Conservation (phyloP, 2,113 vertebrate species). For the Cyanoramphus novaezelandiae region DNA sequence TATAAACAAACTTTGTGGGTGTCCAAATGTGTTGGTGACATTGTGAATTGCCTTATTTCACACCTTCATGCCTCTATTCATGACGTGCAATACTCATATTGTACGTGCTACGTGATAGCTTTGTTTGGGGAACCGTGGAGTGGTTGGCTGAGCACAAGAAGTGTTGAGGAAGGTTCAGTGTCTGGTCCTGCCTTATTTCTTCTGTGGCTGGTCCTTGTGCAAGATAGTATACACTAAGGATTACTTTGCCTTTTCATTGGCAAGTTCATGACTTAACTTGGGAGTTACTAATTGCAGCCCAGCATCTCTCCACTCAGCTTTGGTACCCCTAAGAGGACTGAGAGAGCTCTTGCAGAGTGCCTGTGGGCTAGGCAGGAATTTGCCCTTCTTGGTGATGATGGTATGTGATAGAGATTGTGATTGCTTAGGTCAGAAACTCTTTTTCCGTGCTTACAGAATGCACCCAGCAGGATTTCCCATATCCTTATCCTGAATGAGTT, state of each 20-base stretch:
- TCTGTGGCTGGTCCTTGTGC: neutral
- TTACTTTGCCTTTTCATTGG: neutral
- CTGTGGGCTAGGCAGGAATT: neutral
- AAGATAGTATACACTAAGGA: accelerated
- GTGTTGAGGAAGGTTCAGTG: accelerated
- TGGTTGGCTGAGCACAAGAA: neutral
- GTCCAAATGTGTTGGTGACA: neutral
- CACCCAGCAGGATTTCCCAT: neutral
- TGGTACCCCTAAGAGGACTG: neutral
- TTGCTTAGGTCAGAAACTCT: neutral
- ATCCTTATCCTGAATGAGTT: neutral
- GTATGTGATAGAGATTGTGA: neutral
- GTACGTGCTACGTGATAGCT: accelerated
- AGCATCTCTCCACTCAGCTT: neutral
- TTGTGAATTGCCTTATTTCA: neutral
- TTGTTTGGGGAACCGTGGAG: neutral
- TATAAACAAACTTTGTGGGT: neutral
- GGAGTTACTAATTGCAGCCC: neutral
- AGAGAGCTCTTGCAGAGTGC: neutral
- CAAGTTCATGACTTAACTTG: neutral
- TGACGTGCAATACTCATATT: neutral
- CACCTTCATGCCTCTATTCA: neutral
- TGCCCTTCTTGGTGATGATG: neutral
- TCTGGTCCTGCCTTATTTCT: neutral
- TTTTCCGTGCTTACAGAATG: neutral